Conservation (phyloP, 2,888 invertebrate species). For the Strigamia maritima region DNA sequence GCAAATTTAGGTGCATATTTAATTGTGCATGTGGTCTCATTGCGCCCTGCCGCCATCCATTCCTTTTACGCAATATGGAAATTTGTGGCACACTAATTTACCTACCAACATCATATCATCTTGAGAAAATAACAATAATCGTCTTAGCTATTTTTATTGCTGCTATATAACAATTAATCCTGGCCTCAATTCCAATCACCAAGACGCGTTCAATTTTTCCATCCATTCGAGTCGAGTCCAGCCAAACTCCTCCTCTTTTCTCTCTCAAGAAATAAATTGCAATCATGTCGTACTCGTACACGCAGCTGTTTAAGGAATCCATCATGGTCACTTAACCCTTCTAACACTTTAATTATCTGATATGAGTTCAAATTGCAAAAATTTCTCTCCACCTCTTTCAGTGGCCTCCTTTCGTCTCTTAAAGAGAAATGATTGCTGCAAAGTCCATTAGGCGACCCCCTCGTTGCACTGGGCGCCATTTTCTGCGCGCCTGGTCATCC, state of each 20-base stretch:
- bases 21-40: too few species aligned
- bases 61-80: too few species aligned
- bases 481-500: slow-evolving; percentile 15
- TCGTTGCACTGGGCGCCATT: slow-evolving; percentile 10
- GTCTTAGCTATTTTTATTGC: too few species aligned
- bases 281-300: slow-evolving; percentile 1
- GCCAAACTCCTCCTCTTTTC: neutral
- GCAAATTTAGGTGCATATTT: too few species aligned
- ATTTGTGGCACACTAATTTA: too few species aligned
- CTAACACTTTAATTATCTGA: slow-evolving; percentile 15
- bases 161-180: too few species aligned
- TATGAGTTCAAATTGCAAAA: slow-evolving; percentile 10
- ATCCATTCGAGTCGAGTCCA: neutral
- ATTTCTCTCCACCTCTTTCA: neutral
- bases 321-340: slow-evolving; percentile 10
- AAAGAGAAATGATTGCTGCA: slow-evolving; percentile 15
- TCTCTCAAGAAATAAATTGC: neutral
- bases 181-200: neutral
- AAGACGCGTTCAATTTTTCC: neutral
- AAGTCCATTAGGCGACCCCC: slow-evolving; percentile 15
- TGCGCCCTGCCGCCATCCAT: too few species aligned
- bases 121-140: too few species aligned
- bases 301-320: slow-evolving; percentile 5
- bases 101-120: too few species aligned
- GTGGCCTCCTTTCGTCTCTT: neutral